Base-by-base conservation (phyloP, 2,888 invertebrate species). In the Lepidochitona cinerea region DNA sequence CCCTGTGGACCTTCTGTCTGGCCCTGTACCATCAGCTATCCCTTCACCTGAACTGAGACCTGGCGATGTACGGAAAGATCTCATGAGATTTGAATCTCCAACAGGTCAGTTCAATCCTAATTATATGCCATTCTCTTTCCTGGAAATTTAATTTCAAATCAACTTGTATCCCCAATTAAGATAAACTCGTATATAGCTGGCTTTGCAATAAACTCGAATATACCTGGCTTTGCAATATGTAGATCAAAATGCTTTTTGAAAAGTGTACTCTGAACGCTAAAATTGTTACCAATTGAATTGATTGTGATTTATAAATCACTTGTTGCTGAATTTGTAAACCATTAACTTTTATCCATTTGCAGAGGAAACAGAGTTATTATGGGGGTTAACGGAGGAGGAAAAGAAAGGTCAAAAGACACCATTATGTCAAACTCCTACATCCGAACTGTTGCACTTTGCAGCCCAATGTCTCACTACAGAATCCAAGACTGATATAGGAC, bases 41-140 rank as follows among this genome's bases (percentile, higher is more conserved):
- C 89, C 89, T 35, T 88, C 88, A 5, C 88, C 89, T 3, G 83
- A 80, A 37, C 77, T 89, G 5, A 73, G 73, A 12, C 87, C 89
- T 18, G 73, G 70, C 29, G 26, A 49, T 52, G 37, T 70, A 0
- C 37, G 37, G n/a, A 65, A 71, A 26, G 84, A 85, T 75, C 82
- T 88, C n/a, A 87, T 87, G 74, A 78, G 80, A 33, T 84, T 87
- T 78, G 83, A 84, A n/a, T 66, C 77, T 18, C 73, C 81, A 64
- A 64, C 77, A 71, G 78, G 79, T 80, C 65, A 37, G 49, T 66
- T 64, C 49, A n/a, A n/a, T n/a, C n/a, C n/a, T n/a, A n/a, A n/a
- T n/a, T n/a, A n/a, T n/a, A n/a, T n/a, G n/a, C n/a, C n/a, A n/a
- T n/a, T n/a, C n/a, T n/a, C n/a, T n/a, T n/a, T n/a, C n/a, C n/a